phyloP scores from a whole-genome alignment of 2,797 vertebrate species.

The Gobio occitaniae region DNA sequence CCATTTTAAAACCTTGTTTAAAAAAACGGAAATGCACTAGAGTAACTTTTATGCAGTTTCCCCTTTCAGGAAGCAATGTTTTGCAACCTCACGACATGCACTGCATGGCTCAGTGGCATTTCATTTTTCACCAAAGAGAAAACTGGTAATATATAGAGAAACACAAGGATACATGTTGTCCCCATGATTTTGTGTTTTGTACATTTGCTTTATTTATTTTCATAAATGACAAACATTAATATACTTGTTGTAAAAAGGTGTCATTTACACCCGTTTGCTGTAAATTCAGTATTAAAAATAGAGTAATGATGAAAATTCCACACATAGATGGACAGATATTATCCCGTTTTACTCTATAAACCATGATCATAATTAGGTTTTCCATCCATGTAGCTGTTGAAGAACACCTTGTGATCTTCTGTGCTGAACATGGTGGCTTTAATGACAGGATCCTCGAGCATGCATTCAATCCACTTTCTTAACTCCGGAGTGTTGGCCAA shows the following conservation, averaged over 20 bases:
- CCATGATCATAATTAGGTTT: conserved; percentile 85
- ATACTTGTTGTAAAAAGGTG: neutral
- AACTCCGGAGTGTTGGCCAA: conserved; percentile 78
- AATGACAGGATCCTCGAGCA: conserved; percentile 85
- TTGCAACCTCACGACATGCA: neutral
- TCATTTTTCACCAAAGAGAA: neutral
- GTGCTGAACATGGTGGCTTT: conserved; percentile 75
- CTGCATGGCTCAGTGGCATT: neutral
- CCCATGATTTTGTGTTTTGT: neutral
- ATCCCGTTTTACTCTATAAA: conserved; percentile 70
- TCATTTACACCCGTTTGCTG: too few species aligned
- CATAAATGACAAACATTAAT: conserved; percentile 3
- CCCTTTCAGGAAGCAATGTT: neutral
- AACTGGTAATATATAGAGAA: neutral
- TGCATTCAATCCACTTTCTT: conserved; percentile 80
- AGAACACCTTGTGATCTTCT: conserved; percentile 76
- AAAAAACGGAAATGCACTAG: neutral
- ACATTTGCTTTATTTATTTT: conserved; percentile 10
- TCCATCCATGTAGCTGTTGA: conserved; percentile 78
- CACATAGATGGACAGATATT: neutral
- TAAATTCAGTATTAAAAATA: neutral
- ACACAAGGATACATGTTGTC: neutral
- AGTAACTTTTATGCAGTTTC: neutral
- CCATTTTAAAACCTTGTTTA: neutral
- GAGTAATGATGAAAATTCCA: neutral